Conservation (phyloP, 2,888 invertebrate genomes). For the Philaethria dido region DNA sequence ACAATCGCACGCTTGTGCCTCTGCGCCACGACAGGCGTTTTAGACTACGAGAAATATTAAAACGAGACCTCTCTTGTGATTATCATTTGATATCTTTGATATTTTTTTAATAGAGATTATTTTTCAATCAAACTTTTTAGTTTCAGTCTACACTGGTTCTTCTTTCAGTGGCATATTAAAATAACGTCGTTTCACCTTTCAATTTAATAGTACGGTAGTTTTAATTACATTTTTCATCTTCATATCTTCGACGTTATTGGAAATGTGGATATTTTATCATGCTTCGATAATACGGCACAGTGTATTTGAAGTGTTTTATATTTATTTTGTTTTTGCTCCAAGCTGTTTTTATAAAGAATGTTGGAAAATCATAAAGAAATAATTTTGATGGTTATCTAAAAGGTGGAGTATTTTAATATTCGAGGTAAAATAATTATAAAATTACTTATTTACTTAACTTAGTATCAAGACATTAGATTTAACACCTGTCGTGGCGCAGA, state of each 20-base stretch:
- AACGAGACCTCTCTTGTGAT: background rate
- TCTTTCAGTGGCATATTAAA: constrained; percentile 13
- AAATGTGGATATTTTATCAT: background rate
- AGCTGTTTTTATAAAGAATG: too few species aligned
- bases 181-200: constrained; percentile 13
- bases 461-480: too few species aligned
- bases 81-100: constrained; percentile 11
- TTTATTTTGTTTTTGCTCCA: too few species aligned
- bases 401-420: too few species aligned
- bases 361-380: too few species aligned
- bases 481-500: too few species aligned
- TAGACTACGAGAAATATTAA: background rate
- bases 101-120: constrained; percentile 11
- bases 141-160: constrained; percentile 6
- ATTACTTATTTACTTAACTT: too few species aligned
- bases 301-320: background rate
- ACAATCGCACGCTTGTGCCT: too few species aligned
- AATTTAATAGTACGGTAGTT: constrained; percentile 9
- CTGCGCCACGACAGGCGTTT: too few species aligned
- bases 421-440: too few species aligned
- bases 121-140: constrained; percentile 15
- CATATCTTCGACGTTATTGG: background rate
- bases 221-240: constrained; percentile 9
- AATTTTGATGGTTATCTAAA: too few species aligned
- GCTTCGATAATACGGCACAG: background rate